Percentiles rank a stretch among this genome's conserved stretches.
These are phyloP conservation scores for Microhierax caerulescens DNA, from an alignment of 2,797 vertebrate species.

Conservation along the genomic window DNA sequence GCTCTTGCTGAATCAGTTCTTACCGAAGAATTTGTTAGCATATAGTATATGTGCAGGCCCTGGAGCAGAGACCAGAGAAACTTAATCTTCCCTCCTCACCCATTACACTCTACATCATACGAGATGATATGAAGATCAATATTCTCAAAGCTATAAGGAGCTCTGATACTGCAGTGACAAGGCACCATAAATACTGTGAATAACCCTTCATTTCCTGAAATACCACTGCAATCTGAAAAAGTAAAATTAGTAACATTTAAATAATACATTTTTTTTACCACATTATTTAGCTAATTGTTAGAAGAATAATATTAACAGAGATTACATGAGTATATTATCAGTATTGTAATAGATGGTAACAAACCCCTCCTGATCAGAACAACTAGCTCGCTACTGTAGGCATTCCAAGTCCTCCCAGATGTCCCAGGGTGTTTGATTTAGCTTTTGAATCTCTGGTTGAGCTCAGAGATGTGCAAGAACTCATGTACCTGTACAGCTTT, in stretches of 20 bases:
- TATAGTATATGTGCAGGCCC: background rate
- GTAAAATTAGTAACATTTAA: background rate
- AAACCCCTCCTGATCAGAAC: background rate
- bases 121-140: background rate
- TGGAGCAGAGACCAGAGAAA: background rate
- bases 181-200: background rate
- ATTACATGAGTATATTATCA: background rate
- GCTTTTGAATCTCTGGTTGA: background rate
- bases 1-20: background rate
- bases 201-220: background rate
- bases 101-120: background rate
- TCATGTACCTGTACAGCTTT: background rate
- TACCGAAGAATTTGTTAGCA: background rate
- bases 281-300: background rate
- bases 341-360: background rate
- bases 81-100: background rate
- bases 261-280: background rate
- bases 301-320: background rate
- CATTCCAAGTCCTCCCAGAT: background rate
- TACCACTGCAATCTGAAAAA: background rate
- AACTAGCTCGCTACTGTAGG: background rate
- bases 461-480: background rate
- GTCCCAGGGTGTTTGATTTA: slow-evolving; percentile 5
- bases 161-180: background rate
- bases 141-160: background rate